Conservation (phyloP, 2,113 vertebrate genomes). For the Perognathus longimembris region DNA sequence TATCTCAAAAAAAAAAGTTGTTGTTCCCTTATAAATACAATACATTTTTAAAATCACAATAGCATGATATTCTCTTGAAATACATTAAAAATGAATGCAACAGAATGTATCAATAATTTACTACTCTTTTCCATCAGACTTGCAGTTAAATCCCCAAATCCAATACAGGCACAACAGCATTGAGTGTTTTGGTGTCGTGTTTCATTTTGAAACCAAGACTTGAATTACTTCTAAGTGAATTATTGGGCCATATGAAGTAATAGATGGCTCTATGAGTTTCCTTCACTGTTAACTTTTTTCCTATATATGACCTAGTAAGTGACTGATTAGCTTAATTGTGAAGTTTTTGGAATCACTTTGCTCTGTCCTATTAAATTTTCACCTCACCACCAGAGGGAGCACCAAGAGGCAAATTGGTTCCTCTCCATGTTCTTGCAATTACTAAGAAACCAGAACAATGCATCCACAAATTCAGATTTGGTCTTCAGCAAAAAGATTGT, state of each 20-base stretch:
- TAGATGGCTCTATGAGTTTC: background rate
- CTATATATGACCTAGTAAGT: background rate
- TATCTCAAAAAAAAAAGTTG: background rate
- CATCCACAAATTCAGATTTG: background rate
- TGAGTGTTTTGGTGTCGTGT: background rate
- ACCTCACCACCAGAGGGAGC: conserved; percentile 55
- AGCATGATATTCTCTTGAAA: background rate
- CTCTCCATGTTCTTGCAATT: background rate
- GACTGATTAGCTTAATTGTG: background rate
- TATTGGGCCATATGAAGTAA: background rate
- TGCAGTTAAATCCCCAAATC: background rate
- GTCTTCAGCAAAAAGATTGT: background rate
- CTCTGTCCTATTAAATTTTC: background rate
- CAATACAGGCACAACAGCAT: background rate
- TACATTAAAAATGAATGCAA: background rate
- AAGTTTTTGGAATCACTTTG: background rate
- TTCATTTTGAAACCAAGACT: background rate
- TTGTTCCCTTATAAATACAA: background rate
- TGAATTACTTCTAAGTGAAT: conserved; percentile 43
- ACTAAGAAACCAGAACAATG: background rate
- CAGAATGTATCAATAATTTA: background rate
- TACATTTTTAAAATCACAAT: background rate
- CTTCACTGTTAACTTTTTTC: conserved; percentile 10
- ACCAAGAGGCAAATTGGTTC: background rate
- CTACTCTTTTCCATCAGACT: background rate